Evolutionary conservation across 2,797 vertebrate species (phyloP).

Genomic region (Phoebastria nigripes): DNA sequence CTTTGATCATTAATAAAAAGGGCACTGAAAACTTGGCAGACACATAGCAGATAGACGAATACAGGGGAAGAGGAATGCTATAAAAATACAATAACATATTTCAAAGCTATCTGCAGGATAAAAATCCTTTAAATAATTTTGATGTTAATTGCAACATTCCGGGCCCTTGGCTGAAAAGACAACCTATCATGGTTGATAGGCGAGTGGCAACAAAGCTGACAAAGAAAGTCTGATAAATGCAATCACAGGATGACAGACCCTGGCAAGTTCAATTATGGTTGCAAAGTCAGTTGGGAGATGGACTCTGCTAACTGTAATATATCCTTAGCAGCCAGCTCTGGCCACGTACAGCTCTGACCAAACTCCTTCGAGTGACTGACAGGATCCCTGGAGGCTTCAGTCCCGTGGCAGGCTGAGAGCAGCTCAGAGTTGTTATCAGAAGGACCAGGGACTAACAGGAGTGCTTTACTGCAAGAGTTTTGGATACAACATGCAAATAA

Average conservation of each 20-base stretch:
- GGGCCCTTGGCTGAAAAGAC: not conserved
- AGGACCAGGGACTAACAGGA: not conserved
- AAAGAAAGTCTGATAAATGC: slow-evolving; percentile 26
- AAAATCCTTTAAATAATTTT: slow-evolving; percentile 36
- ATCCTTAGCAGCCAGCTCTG: slow-evolving; percentile 4
- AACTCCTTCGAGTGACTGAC: not conserved
- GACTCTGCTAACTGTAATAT: slow-evolving; percentile 17
- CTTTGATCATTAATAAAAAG: not conserved
- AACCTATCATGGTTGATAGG: not conserved
- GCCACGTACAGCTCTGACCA: not conserved
- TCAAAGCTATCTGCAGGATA: not conserved
- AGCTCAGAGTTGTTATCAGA: not conserved
- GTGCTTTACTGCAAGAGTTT: not conserved
- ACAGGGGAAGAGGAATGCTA: not conserved
- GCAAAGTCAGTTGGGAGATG: not conserved
- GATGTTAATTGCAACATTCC: slow-evolving; percentile 27
- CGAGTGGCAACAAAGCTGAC: slow-evolving; percentile 15
- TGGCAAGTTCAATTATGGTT: slow-evolving; percentile 22
- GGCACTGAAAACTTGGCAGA: not conserved
- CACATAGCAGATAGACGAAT: not conserved
- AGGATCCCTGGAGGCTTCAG: not conserved
- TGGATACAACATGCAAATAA: not conserved
- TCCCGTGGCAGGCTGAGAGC: not conserved
- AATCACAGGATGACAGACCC: slow-evolving; percentile 33
- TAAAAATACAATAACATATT: slow-evolving; percentile 11